Conservation (phyloP, 2,113 vertebrate genomes). For the Ptychochromis oligacanthus region DNA sequence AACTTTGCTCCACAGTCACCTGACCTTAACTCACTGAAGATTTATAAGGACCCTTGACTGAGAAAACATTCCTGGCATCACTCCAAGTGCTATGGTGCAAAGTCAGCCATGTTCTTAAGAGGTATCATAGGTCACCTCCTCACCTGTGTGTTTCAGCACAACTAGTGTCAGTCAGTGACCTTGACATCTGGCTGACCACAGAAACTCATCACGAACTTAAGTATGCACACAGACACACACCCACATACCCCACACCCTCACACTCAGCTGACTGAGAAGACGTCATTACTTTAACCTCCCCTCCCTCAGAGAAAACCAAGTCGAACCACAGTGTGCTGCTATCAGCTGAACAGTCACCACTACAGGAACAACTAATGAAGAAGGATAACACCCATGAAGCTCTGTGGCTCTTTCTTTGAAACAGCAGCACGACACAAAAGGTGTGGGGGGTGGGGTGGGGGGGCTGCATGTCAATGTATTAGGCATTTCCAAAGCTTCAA, state of each 20-base stretch:
- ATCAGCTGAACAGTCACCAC: background rate
- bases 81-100: background rate
- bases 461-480: no score
- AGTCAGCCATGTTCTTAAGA: constrained; percentile 17
- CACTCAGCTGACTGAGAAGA: background rate
- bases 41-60: background rate
- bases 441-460: no score
- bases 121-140: constrained; percentile 11
- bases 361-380: background rate
- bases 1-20: background rate
- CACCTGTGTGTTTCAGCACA: constrained; percentile 1
- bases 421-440: background rate
- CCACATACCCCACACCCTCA: rapidly evolving
- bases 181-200: constrained; percentile 31
- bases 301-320: no score
- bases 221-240: rapidly evolving
- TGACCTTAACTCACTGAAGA: background rate
- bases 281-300: no score
- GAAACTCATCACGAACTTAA: constrained; percentile 14
- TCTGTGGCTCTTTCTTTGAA: background rate
- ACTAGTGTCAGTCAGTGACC: background rate
- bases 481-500: background rate
- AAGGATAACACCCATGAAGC: background rate
- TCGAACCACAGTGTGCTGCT: background rate
- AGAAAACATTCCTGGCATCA: background rate